phyloP scores from a whole-genome alignment of 2,113 vertebrate genomes.

The Fulica atra region DNA sequence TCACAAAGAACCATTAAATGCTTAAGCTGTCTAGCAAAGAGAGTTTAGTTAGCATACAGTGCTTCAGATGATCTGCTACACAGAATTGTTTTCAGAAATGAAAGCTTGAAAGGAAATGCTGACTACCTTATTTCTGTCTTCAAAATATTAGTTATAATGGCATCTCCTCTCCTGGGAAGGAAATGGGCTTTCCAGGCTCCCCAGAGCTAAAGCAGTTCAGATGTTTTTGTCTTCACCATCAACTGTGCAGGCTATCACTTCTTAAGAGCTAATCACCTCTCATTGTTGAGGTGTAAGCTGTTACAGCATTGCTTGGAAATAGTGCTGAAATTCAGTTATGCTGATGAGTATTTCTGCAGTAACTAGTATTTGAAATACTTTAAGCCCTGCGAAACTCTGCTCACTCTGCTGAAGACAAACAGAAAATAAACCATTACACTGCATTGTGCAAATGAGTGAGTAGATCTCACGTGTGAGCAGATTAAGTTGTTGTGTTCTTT shows the following conservation, averaged over 20 bases:
- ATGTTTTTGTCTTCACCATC: not conserved
- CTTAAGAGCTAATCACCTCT: not conserved
- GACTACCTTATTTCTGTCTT: not conserved
- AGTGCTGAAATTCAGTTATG: slow-evolving; percentile 10
- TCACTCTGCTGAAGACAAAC: not conserved
- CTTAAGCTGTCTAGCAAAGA: not conserved
- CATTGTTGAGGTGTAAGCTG: slow-evolving; percentile 9
- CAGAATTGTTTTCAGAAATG: not conserved
- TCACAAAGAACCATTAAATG: not conserved
- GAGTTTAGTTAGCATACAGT: slow-evolving; percentile 17
- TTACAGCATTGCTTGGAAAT: not conserved
- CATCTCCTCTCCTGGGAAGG: not conserved
- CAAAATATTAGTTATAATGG: not conserved
- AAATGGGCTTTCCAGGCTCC: not conserved
- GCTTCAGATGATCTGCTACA: not conserved
- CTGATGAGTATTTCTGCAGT: slow-evolving; percentile 20
- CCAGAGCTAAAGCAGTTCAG: not conserved
- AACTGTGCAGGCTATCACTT: not conserved
- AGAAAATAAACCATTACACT: not conserved
- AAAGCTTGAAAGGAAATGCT: not conserved
- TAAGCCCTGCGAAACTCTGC: not conserved
- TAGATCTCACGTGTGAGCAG: not conserved
- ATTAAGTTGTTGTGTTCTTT: slow-evolving; percentile 6
- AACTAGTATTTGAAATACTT: not conserved
- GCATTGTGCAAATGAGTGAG: not conserved